Conservation (phyloP, 23 tunicate genomes). For the Oikopleura albicans region DNA sequence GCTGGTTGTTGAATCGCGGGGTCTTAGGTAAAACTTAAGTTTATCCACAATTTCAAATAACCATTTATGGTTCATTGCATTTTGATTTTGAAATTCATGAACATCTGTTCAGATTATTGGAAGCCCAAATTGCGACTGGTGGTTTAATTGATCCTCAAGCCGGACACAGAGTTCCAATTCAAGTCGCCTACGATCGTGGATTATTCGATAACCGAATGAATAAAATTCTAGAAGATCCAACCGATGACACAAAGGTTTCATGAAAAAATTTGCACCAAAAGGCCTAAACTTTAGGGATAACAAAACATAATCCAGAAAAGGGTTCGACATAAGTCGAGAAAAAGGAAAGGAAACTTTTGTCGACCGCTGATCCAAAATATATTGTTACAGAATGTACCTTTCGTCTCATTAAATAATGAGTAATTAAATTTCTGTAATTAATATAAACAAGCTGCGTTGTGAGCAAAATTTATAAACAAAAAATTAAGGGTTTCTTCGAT, state of each 20-base stretch:
- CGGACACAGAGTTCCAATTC: constrained; percentile 69
- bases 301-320: no score
- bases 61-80: background rate
- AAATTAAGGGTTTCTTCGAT: background rate
- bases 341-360: no score
- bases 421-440: no score
- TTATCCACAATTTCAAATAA: background rate
- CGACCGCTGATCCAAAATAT: no score
- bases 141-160: constrained; percentile 85
- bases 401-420: no score
- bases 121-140: constrained; percentile 93
- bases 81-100: background rate
- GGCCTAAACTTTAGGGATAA: no score
- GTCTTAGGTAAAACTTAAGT: constrained; percentile 36
- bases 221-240: constrained; percentile 64
- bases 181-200: constrained; percentile 60
- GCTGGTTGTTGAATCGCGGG: constrained; percentile 72
- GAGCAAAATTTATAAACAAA: no score
- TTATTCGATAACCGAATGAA: constrained; percentile 88
- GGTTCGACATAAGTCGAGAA: no score
- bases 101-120: constrained; percentile 37
- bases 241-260: constrained; percentile 63
- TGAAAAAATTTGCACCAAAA: no score
- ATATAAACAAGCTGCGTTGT: no score
- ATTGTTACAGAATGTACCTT: no score